Evolutionary conservation across 2,888 invertebrate species (phyloP).

Genomic region (Ferdinandea cuprea): DNA sequence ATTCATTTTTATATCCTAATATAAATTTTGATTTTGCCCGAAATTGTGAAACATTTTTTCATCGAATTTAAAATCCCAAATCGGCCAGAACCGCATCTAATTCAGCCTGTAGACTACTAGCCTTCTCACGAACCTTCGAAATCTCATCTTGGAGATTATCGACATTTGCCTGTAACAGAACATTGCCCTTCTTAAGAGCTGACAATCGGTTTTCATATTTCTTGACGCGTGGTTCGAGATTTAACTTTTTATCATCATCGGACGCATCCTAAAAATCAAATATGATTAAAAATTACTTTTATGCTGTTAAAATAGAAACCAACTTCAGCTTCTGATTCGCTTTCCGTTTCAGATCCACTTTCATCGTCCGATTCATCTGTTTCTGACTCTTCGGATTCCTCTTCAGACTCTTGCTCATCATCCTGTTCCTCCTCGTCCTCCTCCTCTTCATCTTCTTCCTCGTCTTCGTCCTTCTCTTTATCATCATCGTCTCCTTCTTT

Average conservation of each 20-base stretch:
- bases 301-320: constrained; percentile 12
- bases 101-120: constrained; percentile 90
- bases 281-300: neutral
- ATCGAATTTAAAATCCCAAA: constrained; percentile 86
- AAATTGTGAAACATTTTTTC: neutral
- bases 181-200: constrained; percentile 94
- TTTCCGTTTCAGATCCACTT: constrained; percentile 85
- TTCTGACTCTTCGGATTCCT: constrained; percentile 81
- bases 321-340: constrained; percentile 79
- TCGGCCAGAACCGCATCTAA: constrained; percentile 93
- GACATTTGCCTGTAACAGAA: constrained; percentile 93
- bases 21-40: neutral
- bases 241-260: constrained; percentile 87
- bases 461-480: constrained; percentile 86
- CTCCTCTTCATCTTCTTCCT: constrained; percentile 84
- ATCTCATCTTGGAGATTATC: constrained; percentile 94
- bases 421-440: constrained; percentile 84
- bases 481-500: constrained; percentile 90
- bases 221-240: constrained; percentile 87
- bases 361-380: constrained; percentile 84
- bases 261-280: constrained; percentile 85
- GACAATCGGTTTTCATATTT: constrained; percentile 91
- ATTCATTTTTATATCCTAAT: constrained; percentile 28
- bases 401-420: constrained; percentile 81
- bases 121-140: constrained; percentile 91